Conservation (phyloP, 2,888 invertebrate species). For the Dynastes tityus region DNA sequence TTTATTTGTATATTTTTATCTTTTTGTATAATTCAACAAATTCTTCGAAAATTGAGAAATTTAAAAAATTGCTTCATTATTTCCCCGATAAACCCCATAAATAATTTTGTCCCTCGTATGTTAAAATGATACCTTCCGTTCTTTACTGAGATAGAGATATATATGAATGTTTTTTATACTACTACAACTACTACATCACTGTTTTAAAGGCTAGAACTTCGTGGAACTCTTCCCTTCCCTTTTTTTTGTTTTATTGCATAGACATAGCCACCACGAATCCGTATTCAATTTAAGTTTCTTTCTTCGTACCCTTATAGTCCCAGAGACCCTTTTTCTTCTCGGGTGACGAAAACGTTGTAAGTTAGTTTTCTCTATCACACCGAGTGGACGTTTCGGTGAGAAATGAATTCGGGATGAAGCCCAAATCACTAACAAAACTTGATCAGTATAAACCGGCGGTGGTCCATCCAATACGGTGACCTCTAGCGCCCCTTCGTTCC, state of each 20-base stretch:
- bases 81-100: too few relatives aligned
- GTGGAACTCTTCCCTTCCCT: conserved; percentile 15
- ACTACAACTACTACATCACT: neutral
- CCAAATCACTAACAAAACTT: conserved; percentile 46
- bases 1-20: too few relatives aligned
- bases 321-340: conserved; percentile 35
- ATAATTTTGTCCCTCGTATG: too few relatives aligned
- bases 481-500: conserved; percentile 38
- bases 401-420: conserved; percentile 49
- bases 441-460: conserved; percentile 43
- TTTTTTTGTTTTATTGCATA: conserved; percentile 52
- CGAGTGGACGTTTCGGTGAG: conserved; percentile 40
- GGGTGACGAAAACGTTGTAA: conserved; percentile 49
- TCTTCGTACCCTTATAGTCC: conserved; percentile 40
- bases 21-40: too few relatives aligned
- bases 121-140: too few relatives aligned
- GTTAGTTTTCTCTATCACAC: conserved; percentile 53
- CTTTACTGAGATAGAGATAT: too few relatives aligned
- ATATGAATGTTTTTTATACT: neutral
- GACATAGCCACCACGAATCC: conserved; percentile 51
- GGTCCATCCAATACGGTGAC: conserved; percentile 38
- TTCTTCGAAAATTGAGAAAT: too few relatives aligned
- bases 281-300: conserved; percentile 55
- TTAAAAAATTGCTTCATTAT: too few relatives aligned
- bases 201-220: conserved; percentile 19